Conservation (phyloP, 2,797 vertebrate species). For the Myoxocephalus aenaeus region DNA sequence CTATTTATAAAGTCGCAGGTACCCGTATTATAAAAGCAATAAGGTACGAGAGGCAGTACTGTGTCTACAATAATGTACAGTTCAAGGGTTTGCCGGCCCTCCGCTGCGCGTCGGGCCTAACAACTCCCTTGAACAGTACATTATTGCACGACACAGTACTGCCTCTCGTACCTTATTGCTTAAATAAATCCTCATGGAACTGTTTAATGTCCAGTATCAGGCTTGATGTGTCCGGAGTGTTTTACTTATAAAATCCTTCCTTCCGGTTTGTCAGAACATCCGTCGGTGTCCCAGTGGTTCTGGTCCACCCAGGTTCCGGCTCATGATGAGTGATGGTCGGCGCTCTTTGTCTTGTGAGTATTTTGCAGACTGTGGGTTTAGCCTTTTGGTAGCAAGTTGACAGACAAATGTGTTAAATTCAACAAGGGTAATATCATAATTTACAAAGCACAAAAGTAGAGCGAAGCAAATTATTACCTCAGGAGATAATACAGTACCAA, state of each 20-base stretch:
- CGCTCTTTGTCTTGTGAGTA: conserved; percentile 70
- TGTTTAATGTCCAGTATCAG: background rate
- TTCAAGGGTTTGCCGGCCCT: no score
- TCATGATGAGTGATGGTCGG: conserved; percentile 75
- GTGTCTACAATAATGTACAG: no score
- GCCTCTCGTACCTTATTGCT: no score
- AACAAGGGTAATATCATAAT: background rate
- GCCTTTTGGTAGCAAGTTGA: background rate
- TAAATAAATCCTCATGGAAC: background rate
- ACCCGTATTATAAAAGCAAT: no score
- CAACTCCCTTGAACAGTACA: no score
- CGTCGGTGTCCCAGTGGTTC: background rate
- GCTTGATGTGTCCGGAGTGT: background rate
- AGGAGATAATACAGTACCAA: background rate
- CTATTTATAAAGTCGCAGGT: no score
- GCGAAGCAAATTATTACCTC: background rate
- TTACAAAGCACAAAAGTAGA: background rate
- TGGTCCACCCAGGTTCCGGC: conserved; percentile 50
- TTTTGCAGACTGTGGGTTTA: background rate
- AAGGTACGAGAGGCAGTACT: no score
- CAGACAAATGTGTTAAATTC: background rate
- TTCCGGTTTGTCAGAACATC: conserved; percentile 57
- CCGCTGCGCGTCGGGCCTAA: no score
- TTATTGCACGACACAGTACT: no score
- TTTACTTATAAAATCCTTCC: background rate